These are phyloP conservation scores for Crossoptilon crossoptilon DNA, from an alignment of 2,797 vertebrate species.

Conservation along the genomic window DNA sequence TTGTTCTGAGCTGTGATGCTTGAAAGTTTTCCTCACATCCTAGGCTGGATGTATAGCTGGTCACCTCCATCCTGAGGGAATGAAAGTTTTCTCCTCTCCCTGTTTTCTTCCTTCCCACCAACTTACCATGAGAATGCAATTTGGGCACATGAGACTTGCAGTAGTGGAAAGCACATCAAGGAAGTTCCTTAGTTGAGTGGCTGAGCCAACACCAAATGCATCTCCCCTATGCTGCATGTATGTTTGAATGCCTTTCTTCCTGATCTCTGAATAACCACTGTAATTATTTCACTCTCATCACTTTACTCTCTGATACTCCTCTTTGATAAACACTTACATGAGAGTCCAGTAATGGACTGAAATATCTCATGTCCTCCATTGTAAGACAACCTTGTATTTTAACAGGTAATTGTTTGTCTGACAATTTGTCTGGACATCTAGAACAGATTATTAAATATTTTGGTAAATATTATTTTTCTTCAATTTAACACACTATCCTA, in stretches of 20 bases:
- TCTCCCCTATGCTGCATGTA: neutral
- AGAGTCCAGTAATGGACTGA: neutral
- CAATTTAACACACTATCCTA: neutral
- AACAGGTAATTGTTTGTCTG: neutral
- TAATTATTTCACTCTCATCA: neutral
- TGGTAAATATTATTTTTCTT: neutral
- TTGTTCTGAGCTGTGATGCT: neutral
- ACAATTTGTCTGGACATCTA: neutral
- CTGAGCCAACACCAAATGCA: neutral
- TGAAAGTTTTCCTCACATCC: neutral
- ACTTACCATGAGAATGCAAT: neutral
- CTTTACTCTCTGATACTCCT: neutral
- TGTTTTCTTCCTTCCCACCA: neutral
- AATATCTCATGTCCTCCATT: neutral
- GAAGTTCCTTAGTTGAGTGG: neutral
- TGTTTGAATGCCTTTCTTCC: neutral
- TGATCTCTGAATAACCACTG: neutral
- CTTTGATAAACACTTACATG: neutral
- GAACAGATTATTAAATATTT: neutral
- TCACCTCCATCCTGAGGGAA: neutral
- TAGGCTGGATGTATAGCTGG: fast-evolving
- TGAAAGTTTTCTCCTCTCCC: too few species aligned
- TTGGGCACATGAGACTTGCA: fast-evolving
- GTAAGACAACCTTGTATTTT: fast-evolving
- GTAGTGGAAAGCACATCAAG: neutral